These are phyloP conservation scores for Abramis brama DNA, from an alignment of 2,113 vertebrate species.

Conservation along the genomic window DNA sequence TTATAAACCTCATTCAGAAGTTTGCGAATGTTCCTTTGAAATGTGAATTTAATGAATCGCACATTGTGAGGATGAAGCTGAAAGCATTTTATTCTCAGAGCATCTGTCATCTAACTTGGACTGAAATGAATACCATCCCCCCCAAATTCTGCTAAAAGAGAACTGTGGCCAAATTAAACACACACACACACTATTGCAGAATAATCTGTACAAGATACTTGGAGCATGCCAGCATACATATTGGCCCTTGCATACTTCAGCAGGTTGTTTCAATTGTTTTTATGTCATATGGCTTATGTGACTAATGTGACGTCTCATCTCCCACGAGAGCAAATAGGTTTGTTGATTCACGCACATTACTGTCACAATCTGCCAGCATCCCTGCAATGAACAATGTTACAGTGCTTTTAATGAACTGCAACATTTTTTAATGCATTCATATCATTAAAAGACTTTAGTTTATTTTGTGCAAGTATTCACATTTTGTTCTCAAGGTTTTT, in stretches of 20 bases:
- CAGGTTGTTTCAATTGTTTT: constrained; percentile 25
- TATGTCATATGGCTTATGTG: constrained; percentile 11
- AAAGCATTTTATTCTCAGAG: constrained; percentile 22
- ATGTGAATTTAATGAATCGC: neutral
- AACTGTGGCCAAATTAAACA: constrained; percentile 19
- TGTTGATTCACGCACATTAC: neutral
- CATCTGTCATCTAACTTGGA: constrained; percentile 24
- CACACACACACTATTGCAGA: neutral
- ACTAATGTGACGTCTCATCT: constrained; percentile 13
- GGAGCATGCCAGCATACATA: neutral
- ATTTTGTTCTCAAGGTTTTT: neutral
- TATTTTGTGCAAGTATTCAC: no score
- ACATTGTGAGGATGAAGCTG: neutral
- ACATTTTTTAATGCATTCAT: neutral
- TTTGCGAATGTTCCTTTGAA: neutral
- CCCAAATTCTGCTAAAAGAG: neutral
- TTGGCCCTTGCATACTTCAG: constrained; percentile 19
- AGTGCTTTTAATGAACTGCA: constrained; percentile 10
- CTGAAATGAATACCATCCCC: constrained; percentile 1
- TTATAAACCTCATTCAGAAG: constrained; percentile 9
- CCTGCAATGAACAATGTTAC: neutral
- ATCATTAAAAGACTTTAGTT: neutral
- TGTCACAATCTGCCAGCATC: neutral
- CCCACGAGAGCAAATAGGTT: neutral
- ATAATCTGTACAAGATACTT: neutral